Evolutionary conservation across 2,888 invertebrate species (phyloP), one percentile per base, ranked within the genome.

Genomic region (Agrilus cyanescens): DNA sequence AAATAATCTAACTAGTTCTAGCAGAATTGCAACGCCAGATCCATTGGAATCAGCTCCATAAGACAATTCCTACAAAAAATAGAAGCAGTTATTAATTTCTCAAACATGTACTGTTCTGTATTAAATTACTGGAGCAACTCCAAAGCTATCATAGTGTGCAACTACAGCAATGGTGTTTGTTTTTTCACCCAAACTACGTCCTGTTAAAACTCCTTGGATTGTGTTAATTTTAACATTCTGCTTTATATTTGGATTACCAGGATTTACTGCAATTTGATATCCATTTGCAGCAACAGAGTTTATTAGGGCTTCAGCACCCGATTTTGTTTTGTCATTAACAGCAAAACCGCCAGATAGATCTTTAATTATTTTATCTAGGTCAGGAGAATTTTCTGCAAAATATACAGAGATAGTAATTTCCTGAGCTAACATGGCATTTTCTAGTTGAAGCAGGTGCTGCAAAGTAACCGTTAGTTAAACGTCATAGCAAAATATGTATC

Each of bases 231-330:
- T 85, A 25, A 86, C 79, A 55, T 91, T 90, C 51, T 79, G 70
- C 57, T 82, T 80, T 4, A 80, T 72, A 41, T 76, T 71, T 20
- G 82, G 80, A 48, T 80, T 78, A 14, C 81, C 72, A 5, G 87
- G 80, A 46, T 82, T 76, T 18, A 93, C 82, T 49, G 89, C 87
- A 58, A 91, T 80, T 69, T 95, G 95, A 68, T 93, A 95, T 8
- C 95, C 94, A 71, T 93, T 94, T 0, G 90, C 91, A 13, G 89
- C 85, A n/a, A 94, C 80, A 12, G 88, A 82, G 58, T 83, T 83
- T 45, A 91, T 67, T 65, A 95, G 72, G 6, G 89, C 89, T 60
- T 87, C 83, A 10, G 85, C 68, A 1, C 90, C 91, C 0, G 90
- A 85, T 32, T 78, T 78, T 64, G 78, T 67, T 69, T 82, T 73